Evolutionary conservation across 2,888 invertebrate species (phyloP).

Genomic region (Macrosoma leucophasiata): DNA sequence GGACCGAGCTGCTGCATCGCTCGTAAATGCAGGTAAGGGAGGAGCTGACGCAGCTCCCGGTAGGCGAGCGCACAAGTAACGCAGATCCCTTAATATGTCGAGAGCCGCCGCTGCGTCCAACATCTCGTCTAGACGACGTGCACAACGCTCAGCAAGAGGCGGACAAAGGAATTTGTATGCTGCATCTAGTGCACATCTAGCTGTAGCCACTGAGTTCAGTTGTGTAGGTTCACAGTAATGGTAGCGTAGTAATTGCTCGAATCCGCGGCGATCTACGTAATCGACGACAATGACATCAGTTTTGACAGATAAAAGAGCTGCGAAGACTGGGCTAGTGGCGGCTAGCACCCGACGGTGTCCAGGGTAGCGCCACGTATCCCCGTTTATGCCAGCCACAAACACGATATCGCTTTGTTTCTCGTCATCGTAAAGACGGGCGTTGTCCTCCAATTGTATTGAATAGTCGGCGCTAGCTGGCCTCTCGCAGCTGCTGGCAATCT

Average conservation of each 20-base stretch:
- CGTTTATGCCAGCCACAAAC: constrained; percentile 78
- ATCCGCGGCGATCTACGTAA: constrained; percentile 80
- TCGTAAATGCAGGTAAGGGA: constrained; percentile 55
- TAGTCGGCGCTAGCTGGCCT: constrained; percentile 28
- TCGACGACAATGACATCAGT: constrained; percentile 68
- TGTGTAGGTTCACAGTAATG: constrained; percentile 78
- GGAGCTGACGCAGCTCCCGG: constrained; percentile 70
- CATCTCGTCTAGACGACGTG: constrained; percentile 79
- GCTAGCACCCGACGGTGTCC: constrained; percentile 79
- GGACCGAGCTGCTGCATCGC: constrained; percentile 52
- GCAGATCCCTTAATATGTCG: constrained; percentile 76
- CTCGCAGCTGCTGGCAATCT: constrained; percentile 36
- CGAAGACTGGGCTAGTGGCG: constrained; percentile 78
- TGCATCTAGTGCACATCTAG: constrained; percentile 81
- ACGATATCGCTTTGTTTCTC: constrained; percentile 77
- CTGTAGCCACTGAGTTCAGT: constrained; percentile 78
- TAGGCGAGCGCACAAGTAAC: constrained; percentile 60
- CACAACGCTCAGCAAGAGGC: constrained; percentile 80
- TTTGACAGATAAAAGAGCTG: constrained; percentile 68
- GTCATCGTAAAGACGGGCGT: constrained; percentile 60
- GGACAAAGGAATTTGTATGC: constrained; percentile 85
- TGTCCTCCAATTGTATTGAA: constrained; percentile 37
- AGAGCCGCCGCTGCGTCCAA: constrained; percentile 79
- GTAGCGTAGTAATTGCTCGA: constrained; percentile 79
- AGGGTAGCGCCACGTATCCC: constrained; percentile 81